phyloP scores from a whole-genome alignment of 2,888 invertebrate species.

The Drosophila colorata region DNA sequence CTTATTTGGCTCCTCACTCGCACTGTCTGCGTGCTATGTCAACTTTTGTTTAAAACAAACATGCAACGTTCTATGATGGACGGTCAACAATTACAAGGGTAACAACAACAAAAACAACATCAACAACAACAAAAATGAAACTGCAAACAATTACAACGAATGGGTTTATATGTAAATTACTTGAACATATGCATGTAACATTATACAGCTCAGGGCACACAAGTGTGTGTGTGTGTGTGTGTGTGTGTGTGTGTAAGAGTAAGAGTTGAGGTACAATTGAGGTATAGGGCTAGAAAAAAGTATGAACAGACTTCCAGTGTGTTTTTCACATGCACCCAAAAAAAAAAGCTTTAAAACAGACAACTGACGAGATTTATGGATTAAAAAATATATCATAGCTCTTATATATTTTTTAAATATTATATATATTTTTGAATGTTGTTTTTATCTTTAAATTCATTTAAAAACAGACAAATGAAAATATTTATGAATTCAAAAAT shows the following conservation, averaged over 20 bases:
- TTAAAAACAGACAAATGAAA: too few relatives aligned
- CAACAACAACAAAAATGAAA: conserved; percentile 5
- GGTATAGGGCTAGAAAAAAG: conserved; percentile 1
- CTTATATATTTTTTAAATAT: too few relatives aligned
- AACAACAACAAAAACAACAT: conserved; percentile 22
- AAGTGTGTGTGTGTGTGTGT: background rate
- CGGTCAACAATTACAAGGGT: conserved; percentile 65
- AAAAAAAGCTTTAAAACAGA: background rate
- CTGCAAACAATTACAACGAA: conserved; percentile 28
- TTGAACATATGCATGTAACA: conserved; percentile 55
- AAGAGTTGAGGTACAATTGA: too few relatives aligned
- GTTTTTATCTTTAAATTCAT: too few relatives aligned
- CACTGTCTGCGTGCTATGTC: conserved; percentile 37
- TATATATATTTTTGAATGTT: too few relatives aligned
- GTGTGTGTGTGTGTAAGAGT: background rate
- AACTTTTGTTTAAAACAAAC: conserved; percentile 75
- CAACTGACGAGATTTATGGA: too few relatives aligned
- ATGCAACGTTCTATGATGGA: conserved; percentile 63
- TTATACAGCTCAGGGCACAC: conserved; percentile 17
- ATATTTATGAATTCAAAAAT: too few relatives aligned
- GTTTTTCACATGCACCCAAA: background rate
- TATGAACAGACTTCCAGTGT: background rate
- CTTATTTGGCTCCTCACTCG: conserved; percentile 2
- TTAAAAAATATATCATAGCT: too few relatives aligned
- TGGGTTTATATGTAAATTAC: conserved; percentile 67